Base-by-base conservation (phyloP, 1,140 invertebrate species). In the Apocrypta bakeri region DNA sequence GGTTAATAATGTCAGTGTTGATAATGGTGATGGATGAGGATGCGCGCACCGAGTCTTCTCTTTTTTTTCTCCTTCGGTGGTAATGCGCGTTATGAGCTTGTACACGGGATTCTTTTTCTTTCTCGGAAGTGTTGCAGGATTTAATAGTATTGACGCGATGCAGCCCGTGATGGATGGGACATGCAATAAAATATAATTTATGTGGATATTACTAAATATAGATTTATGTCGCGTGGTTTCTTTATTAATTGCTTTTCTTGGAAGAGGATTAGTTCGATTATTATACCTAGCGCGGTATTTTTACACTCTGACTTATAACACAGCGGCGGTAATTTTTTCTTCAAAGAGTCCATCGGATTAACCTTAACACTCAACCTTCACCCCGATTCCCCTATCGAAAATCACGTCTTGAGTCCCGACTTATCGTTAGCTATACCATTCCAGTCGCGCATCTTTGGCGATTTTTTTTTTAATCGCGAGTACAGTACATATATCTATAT, bases 11-110 rank as follows among this genome's bases (percentile, higher is more conserved):
- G 61, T 17, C 24, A 31, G 75, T 33, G 64, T 48, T 78, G 64
- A 78, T 78, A 78, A 78, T 78, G 40, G 64, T 78, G 76, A 78
- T 69, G 64, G 37, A 78, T 69, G 64, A 27, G 9, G 6, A 73
- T 31, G n/a, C 4, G 8, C 37, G 12, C 33, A 7, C 17, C 17
- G 48, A 6, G 7, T 0, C 7, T 21, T n/a, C 48, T 7, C 3
- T 21, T 56, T 56, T 6, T 21, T 21, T 21, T 56, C 9, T 37
- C 33, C 33, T 37, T 9, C 33, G 33, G 3, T 2, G 9, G 33
- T 37, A 37, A 9, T 9, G 33, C 21, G 21, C 11, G 42, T 56
- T 56, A 21, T 6, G 48, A 56, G 48, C 17, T 56, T n/a, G 48
- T 56, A 21, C 17, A 14, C 0, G 17, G 17, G 40, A 42, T 42